Base-by-base conservation (phyloP, 2,888 invertebrate species). In the Ischnus inquisitorius region DNA sequence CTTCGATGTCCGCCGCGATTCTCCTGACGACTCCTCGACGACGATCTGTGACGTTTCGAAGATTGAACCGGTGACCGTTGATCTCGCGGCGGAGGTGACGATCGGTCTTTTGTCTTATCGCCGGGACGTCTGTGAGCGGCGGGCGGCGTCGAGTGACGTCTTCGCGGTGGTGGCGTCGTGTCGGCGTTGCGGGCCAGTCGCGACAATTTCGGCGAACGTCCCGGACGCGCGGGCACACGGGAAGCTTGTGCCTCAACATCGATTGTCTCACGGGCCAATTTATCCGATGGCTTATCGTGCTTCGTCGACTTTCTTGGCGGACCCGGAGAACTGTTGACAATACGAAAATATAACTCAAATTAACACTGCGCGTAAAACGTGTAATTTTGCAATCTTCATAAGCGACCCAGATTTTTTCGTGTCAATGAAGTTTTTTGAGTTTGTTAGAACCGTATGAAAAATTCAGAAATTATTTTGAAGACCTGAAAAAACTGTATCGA, bases 121-220 rank as follows among this genome's bases (percentile, higher is more conserved):
- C 79, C 60, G 10, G 57, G 69, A 10, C 75, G 80, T 76, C 60
- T 80, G 76, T 60, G 76, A 48, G 0, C 25, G 93, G 93, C 1
- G 90, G 89, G 0, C 64, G 69, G 60, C 76, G 82, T 22, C 14
- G 71, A 2, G 46, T 87, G 54, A 79, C 87, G 43, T 51, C 92
- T 43, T 34, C 88, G 88, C 90, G 94, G 87, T 89, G 94, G 84
- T 89, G 94, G 84, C 88, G 93, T 82, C 90, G 94, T 10, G 86
- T 80, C 88, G 89, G 39, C 57, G 16, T 4, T 89, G 88, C 62
- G 89, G 87, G 46, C 88, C 19, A 89, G 76, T 87, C 91, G 76
- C 81, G 89, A 69, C 84, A 90, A 46, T 41, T 90, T 90, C 46
- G 89, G 90, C 4, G 90, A 91, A 83, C 89, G 90, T 10, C 84